phyloP scores from a whole-genome alignment of 2,113 vertebrate genomes.

The Calypte anna region DNA sequence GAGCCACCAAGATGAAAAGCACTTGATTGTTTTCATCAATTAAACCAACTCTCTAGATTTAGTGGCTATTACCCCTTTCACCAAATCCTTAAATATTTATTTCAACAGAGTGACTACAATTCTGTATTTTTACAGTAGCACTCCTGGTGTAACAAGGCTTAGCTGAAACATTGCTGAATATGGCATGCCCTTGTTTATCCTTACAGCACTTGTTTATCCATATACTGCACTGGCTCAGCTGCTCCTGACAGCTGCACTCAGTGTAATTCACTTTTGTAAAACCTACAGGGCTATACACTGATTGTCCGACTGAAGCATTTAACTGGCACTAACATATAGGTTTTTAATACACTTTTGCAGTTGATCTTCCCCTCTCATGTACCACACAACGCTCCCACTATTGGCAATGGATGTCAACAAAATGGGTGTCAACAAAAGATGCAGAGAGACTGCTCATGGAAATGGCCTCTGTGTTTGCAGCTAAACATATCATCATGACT shows the following conservation, averaged over 20 bases:
- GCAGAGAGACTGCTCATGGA: background rate
- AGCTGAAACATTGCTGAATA: background rate
- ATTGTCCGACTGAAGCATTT: background rate
- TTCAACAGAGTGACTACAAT: background rate
- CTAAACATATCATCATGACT: background rate
- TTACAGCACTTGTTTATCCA: background rate
- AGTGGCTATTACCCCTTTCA: slow-evolving; percentile 51
- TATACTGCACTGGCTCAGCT: background rate
- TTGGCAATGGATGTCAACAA: background rate
- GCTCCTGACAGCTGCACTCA: slow-evolving; percentile 44
- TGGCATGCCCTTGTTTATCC: background rate
- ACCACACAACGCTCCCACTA: background rate
- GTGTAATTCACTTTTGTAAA: background rate
- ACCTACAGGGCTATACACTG: background rate
- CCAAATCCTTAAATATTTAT: slow-evolving; percentile 52
- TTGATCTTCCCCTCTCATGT: background rate
- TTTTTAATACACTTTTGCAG: background rate
- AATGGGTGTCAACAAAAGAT: background rate
- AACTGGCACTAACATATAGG: background rate
- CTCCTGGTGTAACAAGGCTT: background rate
- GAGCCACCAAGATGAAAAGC: slow-evolving; percentile 61
- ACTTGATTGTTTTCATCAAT: slow-evolving; percentile 66
- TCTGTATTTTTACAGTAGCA: slow-evolving; percentile 14
- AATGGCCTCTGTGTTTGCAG: background rate
- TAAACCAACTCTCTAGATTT: slow-evolving; percentile 52